Evolutionary conservation across 2,113 vertebrate genomes (phyloP), one percentile per base, ranked within the genome.

Genomic region (Sylvia atricapilla): DNA sequence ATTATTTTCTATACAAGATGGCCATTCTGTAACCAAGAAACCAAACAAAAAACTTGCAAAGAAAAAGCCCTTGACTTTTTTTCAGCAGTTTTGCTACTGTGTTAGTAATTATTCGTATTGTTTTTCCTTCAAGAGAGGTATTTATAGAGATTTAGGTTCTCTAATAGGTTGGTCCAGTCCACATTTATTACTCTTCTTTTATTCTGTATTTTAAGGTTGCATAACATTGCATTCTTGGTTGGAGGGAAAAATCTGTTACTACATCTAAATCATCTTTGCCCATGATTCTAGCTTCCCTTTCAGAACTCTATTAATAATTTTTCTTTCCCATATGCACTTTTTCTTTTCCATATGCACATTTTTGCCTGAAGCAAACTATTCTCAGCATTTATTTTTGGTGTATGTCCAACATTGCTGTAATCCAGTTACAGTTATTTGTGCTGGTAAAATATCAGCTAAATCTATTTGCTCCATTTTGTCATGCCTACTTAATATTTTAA

Each of bases 301-400:
- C 47, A 39, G 89, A 96, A 75, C 39, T 59, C 94, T 96, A 74
- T 97, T 97, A 97, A 94, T 96, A 97, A 84, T 82, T 96, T 96
- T 94, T 59, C 20, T 87, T 96, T 96, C 75, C 87, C 92, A 95
- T 96, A 94, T 95, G 93, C 79, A 94, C 50, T 93, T 96, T 96
- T 96, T 81, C 93, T 96, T 97, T 95, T 67, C 73, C 91, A 94
- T 97, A 95, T 96, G 95, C 35, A 83, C 77, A 87, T 67, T 95
- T 93, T 92, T 94, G 84, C 91, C 94, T 8, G 35, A 90, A 97
- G 95, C 86, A 96, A 97, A 92, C 93, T 96, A 77, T 96, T 94
- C 91, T 97, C 59, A 62, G 78, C 12, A 31, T 92, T 97, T 94
- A 89, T 95, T 96, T 97, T 96, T 96, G 90, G 88, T 92, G 33